Base-by-base conservation (phyloP, 2,888 invertebrate genomes). In the Netelia virgata region DNA sequence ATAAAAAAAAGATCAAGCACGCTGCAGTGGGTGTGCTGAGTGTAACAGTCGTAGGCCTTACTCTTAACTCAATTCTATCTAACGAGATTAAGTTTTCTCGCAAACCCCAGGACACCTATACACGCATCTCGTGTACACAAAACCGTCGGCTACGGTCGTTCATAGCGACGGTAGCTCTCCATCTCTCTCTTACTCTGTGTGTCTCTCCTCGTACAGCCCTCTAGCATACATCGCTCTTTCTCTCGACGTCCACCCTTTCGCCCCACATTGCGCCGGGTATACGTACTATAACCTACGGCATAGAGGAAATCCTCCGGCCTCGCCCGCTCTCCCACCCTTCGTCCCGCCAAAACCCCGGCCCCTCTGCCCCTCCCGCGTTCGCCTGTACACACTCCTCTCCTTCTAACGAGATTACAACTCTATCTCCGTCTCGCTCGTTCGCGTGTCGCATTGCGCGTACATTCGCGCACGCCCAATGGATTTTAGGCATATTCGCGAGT, bases 391-490 rank as follows among this genome's bases (percentile, higher is more conserved):
- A 63, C 79, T 82, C 50, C 77, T 84, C 84, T 86, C 75, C 74
- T 74, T 87, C 88, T 91, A 91, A 91, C 89, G 87, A 90, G 91
- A 91, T 91, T 91, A 91, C 89, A 85, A 83, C 80, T 88, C 88
- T 85, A 74, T 86, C 88, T 86, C 91, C 86, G 80, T 91, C 90
- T 87, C 87, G 87, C 87, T 90, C 88, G 87, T 89, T 91, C 90
- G 91, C 90, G 91, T 92, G 92, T 91, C 92, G 92, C 92, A 92
- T 92, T 92, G 92, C 92, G 92, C 92, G 92, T 91, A 88, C 88
- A 86, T 87, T 88, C 90, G 92, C 92, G 92, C 92, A 92, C 90
- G 89, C 91, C 88, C 92, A 87, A 89, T 88, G 85, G 86, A 84
- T 84, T 86, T 87, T 80, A 84, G 79, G 66, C 85, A 85, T 82